phyloP scores from a whole-genome alignment of 2,113 vertebrate genomes.

The Oreocharis arfaki region DNA sequence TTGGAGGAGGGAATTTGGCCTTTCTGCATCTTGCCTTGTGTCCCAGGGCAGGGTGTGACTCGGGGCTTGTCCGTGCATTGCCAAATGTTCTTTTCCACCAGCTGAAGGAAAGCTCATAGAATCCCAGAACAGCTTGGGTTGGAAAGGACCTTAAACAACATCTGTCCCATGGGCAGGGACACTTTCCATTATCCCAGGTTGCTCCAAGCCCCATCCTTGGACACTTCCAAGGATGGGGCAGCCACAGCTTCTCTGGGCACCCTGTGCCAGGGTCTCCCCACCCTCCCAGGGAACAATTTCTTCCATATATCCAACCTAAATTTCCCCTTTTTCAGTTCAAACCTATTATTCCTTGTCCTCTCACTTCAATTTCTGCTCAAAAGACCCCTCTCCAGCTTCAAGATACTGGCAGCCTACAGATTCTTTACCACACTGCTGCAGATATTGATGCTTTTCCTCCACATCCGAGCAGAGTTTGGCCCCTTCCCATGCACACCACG shows the following conservation, averaged over 20 bases:
- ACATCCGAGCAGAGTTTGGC: background rate
- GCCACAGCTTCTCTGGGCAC: background rate
- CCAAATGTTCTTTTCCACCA: background rate
- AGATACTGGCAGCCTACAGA: rapidly evolving
- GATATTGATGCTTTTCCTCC: background rate
- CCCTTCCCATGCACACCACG: rapidly evolving
- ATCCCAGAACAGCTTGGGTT: background rate
- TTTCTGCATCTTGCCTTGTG: background rate
- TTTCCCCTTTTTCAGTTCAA: background rate
- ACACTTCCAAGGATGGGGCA: background rate
- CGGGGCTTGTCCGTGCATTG: rapidly evolving
- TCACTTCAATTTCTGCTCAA: background rate
- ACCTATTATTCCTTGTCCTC: background rate
- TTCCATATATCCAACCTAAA: background rate
- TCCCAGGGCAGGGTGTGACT: background rate
- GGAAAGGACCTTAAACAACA: background rate
- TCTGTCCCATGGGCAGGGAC: background rate
- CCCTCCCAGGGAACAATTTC: background rate
- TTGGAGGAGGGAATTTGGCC: background rate
- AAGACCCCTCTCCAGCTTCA: background rate
- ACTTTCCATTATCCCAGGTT: background rate
- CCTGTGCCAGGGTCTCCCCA: background rate
- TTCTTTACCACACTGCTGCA: rapidly evolving
- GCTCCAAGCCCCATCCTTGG: background rate
- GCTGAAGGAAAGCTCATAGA: background rate